Conservation (phyloP, 2,113 vertebrate species). For the Engystomops pustulosus region DNA sequence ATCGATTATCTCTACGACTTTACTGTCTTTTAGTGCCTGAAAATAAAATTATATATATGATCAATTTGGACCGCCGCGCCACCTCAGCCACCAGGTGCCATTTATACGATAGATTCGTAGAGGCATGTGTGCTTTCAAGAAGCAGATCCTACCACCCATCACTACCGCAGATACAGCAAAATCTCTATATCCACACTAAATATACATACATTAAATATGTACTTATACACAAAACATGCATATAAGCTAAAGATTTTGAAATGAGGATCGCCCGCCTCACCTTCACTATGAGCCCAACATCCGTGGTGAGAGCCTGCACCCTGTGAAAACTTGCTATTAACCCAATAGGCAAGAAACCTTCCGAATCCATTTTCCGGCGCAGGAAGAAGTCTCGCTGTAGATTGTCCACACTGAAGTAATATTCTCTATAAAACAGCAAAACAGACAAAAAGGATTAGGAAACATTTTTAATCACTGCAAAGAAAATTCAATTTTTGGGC, state of each 20-base stretch:
- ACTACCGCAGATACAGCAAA: too few relatives aligned
- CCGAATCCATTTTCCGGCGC: conserved; percentile 93
- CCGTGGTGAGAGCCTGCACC: conserved; percentile 94
- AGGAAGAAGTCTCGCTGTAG: conserved; percentile 96
- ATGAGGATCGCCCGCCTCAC: conserved; percentile 66
- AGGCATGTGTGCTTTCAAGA: too few relatives aligned
- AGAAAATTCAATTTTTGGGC: too few relatives aligned
- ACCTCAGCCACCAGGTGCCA: neutral
- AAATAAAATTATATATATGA: neutral
- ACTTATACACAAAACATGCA: too few relatives aligned
- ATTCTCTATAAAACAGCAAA: conserved; percentile 77
- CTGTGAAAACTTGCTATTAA: conserved; percentile 95
- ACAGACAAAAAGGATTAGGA: too few relatives aligned
- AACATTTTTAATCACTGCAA: too few relatives aligned
- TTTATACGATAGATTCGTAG: too few relatives aligned
- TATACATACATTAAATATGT: too few relatives aligned
- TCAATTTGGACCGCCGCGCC: neutral
- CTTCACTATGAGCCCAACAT: conserved; percentile 88
- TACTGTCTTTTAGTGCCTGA: conserved; percentile 93
- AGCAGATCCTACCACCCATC: too few relatives aligned
- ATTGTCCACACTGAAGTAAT: conserved; percentile 98
- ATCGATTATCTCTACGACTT: conserved; percentile 91
- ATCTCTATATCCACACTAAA: too few relatives aligned
- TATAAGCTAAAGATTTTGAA: too few relatives aligned
- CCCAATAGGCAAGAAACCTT: conserved; percentile 89